Base-by-base conservation (phyloP, 2,888 invertebrate genomes). In the Tenthredo distinguenda region DNA sequence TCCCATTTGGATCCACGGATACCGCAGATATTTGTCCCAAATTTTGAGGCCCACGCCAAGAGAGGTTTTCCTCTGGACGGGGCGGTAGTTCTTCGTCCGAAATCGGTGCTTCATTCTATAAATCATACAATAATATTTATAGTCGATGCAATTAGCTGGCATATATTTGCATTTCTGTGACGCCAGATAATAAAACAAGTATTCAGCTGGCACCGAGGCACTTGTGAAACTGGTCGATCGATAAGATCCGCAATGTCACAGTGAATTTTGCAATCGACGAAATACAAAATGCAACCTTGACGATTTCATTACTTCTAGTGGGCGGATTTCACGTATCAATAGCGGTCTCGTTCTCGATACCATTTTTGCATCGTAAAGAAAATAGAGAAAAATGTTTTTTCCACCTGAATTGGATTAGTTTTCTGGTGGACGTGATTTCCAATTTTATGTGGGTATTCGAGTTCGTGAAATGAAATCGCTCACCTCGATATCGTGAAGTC, bases 1-100 rank as follows among this genome's bases (percentile, higher is more conserved):
- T 96, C 31, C 97, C 96, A 82, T 96, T 94, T 5, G 95, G 95
- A 93, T 98, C 97, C 58, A 98, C 96, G 12, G 97, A 96, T n/a
- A 99, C 96, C 10, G 97, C 97, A 47, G 97, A 96, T 86, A 98
- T 96, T 94, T 98, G 97, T 5, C 98, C 98, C 50, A 98, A 94
- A 88, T 95, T 95, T 86, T 90, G 88, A 47, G 93, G 92, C 58
- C 91, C 91, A 81, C 88, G 88, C 89, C 91, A 92, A 31, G 84
- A 84, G 31, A 37, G 79, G 83, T 91, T 90, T 84, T 91, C 90
- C 18, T 89, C 88, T 4, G 91, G 91, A 85, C 85, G 85, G 31
- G 82, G 83, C 40, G 83, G 86, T 43, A 84, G 85, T 26, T 31
- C 77, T 55, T 86, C 84, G 87, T 91, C 90, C 89, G 40, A 89